Percentiles rank a stretch among this genome's conserved stretches.
These are phyloP conservation scores for Hypanus sabinus DNA, from an alignment of 2,113 vertebrate genomes.

Conservation along the genomic window DNA sequence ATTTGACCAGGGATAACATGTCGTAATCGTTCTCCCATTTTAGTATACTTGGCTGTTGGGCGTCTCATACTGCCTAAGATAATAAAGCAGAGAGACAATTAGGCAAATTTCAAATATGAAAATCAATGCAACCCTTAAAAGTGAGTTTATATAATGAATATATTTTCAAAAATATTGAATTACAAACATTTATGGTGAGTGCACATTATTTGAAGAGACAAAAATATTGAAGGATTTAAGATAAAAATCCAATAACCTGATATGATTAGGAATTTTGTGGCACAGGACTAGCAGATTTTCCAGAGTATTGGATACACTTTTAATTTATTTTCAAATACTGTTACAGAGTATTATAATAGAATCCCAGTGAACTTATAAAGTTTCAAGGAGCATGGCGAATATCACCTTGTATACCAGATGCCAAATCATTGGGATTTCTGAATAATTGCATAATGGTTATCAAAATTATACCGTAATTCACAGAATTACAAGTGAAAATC, in stretches of 20 bases:
- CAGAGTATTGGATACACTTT: too few species aligned
- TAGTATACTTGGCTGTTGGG: slow-evolving; percentile 87
- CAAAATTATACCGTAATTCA: too few species aligned
- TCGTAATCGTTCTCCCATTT: slow-evolving; percentile 84
- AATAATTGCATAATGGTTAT: too few species aligned
- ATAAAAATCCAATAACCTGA: too few species aligned
- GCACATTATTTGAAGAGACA: not conserved
- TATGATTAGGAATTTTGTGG: too few species aligned
- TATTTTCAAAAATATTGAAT: not conserved
- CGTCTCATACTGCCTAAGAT: slow-evolving; percentile 61
- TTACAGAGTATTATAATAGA: too few species aligned
- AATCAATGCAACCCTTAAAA: not conserved
- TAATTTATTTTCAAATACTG: too few species aligned
- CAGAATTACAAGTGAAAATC: not conserved
- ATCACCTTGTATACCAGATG: too few species aligned
- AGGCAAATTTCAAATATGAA: not conserved
- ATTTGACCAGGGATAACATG: slow-evolving; percentile 87
- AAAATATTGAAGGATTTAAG: not conserved
- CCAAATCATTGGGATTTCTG: too few species aligned
- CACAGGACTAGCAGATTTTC: too few species aligned
- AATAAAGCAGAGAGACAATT: slow-evolving; percentile 25
- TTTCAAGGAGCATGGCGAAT: too few species aligned
- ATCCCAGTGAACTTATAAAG: too few species aligned
- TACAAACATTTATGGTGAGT: not conserved
- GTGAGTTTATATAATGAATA: not conserved